Percentiles rank a stretch among this genome's conserved stretches.
phyloP scores from a whole-genome alignment of 2,888 invertebrate genomes.

The Sabellastarte sp. region DNA sequence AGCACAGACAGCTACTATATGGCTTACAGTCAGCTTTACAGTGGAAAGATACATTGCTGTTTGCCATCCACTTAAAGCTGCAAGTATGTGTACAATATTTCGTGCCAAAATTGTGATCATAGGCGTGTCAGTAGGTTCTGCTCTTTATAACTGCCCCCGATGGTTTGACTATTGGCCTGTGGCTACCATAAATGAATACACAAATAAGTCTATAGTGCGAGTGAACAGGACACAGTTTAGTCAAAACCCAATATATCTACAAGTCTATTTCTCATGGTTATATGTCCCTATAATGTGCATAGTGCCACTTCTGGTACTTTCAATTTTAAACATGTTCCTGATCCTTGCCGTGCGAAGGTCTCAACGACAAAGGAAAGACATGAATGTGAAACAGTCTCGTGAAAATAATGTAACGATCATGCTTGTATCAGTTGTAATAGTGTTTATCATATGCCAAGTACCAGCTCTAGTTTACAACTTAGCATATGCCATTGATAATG shows the following conservation, averaged over 20 bases:
- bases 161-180: constrained; percentile 61
- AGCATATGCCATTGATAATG: constrained; percentile 69
- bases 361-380: constrained; percentile 82
- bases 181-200: background rate
- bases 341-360: constrained; percentile 78
- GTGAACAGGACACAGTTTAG: constrained; percentile 69
- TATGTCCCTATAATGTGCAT: constrained; percentile 92
- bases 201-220: constrained; percentile 25
- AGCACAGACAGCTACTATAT: constrained; percentile 90
- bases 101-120: constrained; percentile 82
- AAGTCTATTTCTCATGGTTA: constrained; percentile 78
- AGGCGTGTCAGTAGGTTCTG: constrained; percentile 76
- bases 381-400: constrained; percentile 84
- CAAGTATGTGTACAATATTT: constrained; percentile 86
- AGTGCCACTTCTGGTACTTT: constrained; percentile 84
- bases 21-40: constrained; percentile 70
- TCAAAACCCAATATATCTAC: constrained; percentile 61
- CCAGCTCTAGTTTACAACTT: constrained; percentile 65
- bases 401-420: constrained; percentile 93
- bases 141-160: constrained; percentile 80
- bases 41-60: constrained; percentile 89
- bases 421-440: constrained; percentile 89
- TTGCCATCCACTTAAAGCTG: constrained; percentile 75
- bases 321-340: constrained; percentile 86
- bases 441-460: constrained; percentile 91